Conservation (phyloP, 2,888 invertebrate genomes). For the Parnassius orleans region DNA sequence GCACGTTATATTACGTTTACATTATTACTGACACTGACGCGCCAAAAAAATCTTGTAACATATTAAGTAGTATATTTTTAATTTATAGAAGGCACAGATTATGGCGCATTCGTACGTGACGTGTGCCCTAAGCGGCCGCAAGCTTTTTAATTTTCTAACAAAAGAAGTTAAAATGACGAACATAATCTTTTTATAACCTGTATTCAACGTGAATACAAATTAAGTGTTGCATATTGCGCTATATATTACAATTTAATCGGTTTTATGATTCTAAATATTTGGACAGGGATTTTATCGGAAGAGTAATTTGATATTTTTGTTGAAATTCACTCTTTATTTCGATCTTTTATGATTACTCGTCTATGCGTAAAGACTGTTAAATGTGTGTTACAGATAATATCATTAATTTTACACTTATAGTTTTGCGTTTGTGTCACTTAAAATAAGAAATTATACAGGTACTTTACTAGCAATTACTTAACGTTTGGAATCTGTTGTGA, state of each 20-base stretch:
- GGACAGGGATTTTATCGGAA: conserved; percentile 74
- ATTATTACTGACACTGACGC: conserved; percentile 30
- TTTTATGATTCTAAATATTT: conserved; percentile 79
- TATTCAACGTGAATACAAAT: conserved; percentile 71
- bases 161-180: conserved; percentile 71
- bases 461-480: too few relatives aligned
- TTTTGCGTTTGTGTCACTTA: too few relatives aligned
- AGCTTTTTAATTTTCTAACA: conserved; percentile 68
- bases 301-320: conserved; percentile 76
- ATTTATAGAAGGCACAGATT: conserved; percentile 70
- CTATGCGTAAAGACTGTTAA: conserved; percentile 75
- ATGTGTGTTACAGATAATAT: conserved; percentile 33
- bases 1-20: conserved; percentile 39
- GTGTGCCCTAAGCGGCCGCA: conserved; percentile 58
- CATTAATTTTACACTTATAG: too few relatives aligned
- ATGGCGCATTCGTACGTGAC: conserved; percentile 73
- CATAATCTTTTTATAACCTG: conserved; percentile 70
- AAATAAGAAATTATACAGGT: too few relatives aligned
- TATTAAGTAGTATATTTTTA: conserved; percentile 49
- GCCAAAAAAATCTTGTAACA: conserved; percentile 51
- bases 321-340: conserved; percentile 58
- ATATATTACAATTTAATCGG: conserved; percentile 75
- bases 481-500: too few relatives aligned
- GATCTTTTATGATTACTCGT: conserved; percentile 67
- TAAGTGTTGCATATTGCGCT: conserved; percentile 65